Percentiles rank a stretch among this genome's conserved stretches.
These are phyloP conservation scores for Cynopterus sphinx DNA, from an alignment of 2,797 vertebrate species.

Conservation along the genomic window DNA sequence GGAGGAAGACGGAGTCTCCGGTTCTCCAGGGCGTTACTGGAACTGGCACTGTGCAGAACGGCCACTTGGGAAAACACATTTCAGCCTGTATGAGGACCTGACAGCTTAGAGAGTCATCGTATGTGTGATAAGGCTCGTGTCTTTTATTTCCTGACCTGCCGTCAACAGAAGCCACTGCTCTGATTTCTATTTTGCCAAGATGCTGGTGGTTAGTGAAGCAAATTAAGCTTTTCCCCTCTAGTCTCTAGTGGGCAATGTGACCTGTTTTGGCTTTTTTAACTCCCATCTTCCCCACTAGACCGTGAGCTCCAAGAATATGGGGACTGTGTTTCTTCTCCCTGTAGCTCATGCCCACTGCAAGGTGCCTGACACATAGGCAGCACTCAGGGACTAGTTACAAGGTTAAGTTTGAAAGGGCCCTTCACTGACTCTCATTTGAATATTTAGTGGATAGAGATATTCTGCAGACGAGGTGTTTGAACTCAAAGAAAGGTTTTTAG, in stretches of 20 bases:
- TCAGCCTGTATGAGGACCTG: neutral
- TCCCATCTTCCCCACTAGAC: neutral
- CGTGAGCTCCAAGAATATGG: neutral
- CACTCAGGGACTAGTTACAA: neutral
- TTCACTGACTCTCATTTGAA: neutral
- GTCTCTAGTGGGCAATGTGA: neutral
- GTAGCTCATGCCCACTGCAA: neutral
- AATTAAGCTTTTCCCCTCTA: neutral
- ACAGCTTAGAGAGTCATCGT: neutral
- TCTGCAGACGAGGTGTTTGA: neutral
- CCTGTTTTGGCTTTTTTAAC: neutral
- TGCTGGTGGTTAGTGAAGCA: neutral
- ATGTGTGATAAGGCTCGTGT: neutral
- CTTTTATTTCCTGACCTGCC: neutral
- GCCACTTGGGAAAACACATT: neutral
- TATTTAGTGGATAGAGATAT: neutral
- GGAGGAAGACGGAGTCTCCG: neutral
- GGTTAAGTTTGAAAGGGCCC: neutral
- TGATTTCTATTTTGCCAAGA: neutral
- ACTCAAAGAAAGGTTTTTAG: neutral
- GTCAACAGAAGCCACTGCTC: neutral
- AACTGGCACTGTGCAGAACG: neutral
- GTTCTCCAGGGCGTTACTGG: neutral
- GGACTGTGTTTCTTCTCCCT: neutral
- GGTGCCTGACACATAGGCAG: neutral